Evolutionary conservation across 1,140 invertebrate species (phyloP).

Genomic region (Drepana arcuata): DNA sequence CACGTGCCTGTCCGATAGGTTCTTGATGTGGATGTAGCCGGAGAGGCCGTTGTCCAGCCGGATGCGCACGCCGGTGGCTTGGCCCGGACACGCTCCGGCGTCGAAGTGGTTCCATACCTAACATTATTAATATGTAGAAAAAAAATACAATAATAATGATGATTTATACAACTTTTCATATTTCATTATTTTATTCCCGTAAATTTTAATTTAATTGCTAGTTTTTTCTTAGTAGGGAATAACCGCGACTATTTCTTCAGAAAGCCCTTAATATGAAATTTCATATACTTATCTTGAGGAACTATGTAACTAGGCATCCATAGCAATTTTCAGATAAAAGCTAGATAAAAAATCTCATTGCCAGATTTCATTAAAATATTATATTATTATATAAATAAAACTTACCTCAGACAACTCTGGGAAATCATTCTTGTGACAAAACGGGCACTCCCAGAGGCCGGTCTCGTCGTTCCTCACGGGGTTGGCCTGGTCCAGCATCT

Average conservation of each 20-base stretch:
- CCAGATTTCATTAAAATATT: no score
- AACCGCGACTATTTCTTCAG: no score
- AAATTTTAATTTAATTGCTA: no score
- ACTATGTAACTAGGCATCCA: no score
- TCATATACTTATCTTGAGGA: no score
- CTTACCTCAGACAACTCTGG: constrained; percentile 91
- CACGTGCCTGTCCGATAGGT: constrained; percentile 95
- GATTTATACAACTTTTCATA: no score
- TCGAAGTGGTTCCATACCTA: constrained; percentile 98
- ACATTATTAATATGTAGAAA: constrained; percentile 1
- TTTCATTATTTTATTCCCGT: no score
- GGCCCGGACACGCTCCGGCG: constrained; percentile 94
- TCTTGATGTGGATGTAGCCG: constrained; percentile 96
- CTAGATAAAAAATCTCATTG: background rate
- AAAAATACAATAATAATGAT: no score
- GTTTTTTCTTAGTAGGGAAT: no score
- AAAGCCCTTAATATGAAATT: no score
- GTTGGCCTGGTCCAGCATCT: constrained; percentile 95
- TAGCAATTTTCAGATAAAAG: no score
- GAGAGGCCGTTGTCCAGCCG: constrained; percentile 94
- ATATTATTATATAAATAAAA: no score
- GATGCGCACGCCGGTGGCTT: constrained; percentile 92
- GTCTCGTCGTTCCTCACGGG: constrained; percentile 95
- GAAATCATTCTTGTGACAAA: constrained; percentile 96
- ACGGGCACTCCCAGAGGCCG: constrained; percentile 97